Conservation (phyloP, 2,888 invertebrate genomes). For the Stictocephala bisonia region DNA sequence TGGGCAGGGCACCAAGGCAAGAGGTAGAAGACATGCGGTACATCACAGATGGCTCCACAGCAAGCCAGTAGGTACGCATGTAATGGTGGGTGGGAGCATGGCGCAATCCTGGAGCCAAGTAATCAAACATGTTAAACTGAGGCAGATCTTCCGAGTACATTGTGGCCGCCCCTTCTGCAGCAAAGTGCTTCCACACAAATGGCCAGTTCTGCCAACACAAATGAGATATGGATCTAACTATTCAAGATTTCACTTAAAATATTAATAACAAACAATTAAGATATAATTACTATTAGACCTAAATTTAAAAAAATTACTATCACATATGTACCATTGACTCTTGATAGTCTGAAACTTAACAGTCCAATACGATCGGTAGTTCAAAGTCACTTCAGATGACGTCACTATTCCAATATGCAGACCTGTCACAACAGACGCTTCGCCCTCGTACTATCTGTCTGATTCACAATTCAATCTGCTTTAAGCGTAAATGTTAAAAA, state of each 20-base stretch:
- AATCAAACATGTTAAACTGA: slow-evolving; percentile 64
- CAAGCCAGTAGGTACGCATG: slow-evolving; percentile 64
- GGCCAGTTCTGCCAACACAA: slow-evolving; percentile 61
- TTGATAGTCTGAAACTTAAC: too few relatives aligned
- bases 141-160: slow-evolving; percentile 66
- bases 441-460: too few relatives aligned
- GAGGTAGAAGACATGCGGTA: slow-evolving; percentile 56
- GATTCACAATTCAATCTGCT: too few relatives aligned
- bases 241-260: neutral
- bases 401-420: too few relatives aligned
- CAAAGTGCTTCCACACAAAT: slow-evolving; percentile 65
- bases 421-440: too few relatives aligned
- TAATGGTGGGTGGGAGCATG: slow-evolving; percentile 65
- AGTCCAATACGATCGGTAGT: too few relatives aligned
- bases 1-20: slow-evolving; percentile 61
- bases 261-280: neutral
- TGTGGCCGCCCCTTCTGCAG: slow-evolving; percentile 63
- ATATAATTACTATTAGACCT: neutral
- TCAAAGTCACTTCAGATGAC: too few relatives aligned
- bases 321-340: too few relatives aligned
- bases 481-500: too few relatives aligned
- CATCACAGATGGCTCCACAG: slow-evolving; percentile 61
- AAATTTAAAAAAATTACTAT: slow-evolving; percentile 52
- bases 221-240: neutral
- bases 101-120: slow-evolving; percentile 61